Percentiles rank a stretch among this genome's conserved stretches.
These are phyloP conservation scores for Varecia variegata DNA, from an alignment of 2,797 vertebrate species.

Conservation along the genomic window DNA sequence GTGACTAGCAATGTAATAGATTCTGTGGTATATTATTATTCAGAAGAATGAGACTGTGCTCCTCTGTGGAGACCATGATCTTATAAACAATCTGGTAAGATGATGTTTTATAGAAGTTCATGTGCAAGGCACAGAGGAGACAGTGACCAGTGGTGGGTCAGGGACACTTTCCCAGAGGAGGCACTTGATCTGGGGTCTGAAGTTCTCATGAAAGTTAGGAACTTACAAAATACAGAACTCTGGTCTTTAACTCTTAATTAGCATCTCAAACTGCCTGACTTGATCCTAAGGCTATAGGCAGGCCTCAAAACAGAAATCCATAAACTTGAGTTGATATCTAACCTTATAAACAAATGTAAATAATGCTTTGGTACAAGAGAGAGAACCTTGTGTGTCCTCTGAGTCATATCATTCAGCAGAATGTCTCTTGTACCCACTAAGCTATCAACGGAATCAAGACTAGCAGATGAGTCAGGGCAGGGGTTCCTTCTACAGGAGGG, in stretches of 20 bases:
- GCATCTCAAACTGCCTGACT: background rate
- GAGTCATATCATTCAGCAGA: background rate
- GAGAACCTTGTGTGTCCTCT: background rate
- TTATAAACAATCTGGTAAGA: background rate
- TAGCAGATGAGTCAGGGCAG: background rate
- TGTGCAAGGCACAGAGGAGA: background rate
- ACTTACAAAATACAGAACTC: background rate
- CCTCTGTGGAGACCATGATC: background rate
- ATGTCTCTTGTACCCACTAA: background rate
- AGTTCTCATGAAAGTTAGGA: background rate
- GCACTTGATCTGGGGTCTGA: background rate
- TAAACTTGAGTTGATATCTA: background rate
- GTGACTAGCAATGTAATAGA: background rate
- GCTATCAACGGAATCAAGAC: background rate
- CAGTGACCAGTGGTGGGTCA: background rate
- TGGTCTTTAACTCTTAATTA: background rate
- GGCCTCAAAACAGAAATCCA: background rate
- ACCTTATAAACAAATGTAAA: background rate
- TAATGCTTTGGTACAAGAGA: background rate
- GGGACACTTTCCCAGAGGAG: background rate
- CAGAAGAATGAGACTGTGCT: background rate
- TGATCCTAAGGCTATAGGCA: background rate
- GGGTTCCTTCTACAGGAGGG: background rate
- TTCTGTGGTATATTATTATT: background rate
- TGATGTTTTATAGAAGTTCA: background rate